phyloP scores from a whole-genome alignment of 2,888 invertebrate species.

The Conchocele bisecta region DNA sequence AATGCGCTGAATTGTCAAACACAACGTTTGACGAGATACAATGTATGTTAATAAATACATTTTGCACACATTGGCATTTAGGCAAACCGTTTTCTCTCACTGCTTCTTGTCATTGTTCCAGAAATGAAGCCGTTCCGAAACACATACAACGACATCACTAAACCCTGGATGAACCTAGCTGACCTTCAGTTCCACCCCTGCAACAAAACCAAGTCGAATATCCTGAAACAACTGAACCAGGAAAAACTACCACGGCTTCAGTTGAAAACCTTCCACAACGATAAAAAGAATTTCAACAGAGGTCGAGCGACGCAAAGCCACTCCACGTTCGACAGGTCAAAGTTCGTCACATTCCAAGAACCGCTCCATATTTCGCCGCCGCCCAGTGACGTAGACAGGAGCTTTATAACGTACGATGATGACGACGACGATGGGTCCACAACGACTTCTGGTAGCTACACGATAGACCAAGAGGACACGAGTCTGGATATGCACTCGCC shows the following conservation, averaged over 20 bases:
- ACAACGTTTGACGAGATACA: too few relatives aligned
- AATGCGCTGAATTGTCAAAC: too few relatives aligned
- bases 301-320: slow-evolving; percentile 43
- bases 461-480: slow-evolving; percentile 62
- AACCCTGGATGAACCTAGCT: slow-evolving; percentile 54
- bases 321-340: slow-evolving; percentile 25
- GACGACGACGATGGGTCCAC: slow-evolving; percentile 65
- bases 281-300: slow-evolving; percentile 14
- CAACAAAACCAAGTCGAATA: slow-evolving; percentile 24
- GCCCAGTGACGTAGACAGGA: slow-evolving; percentile 46
- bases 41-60: too few relatives aligned
- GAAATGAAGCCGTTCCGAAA: slow-evolving; percentile 31
- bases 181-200: slow-evolving; percentile 44
- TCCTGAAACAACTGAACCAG: slow-evolving; percentile 48
- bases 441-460: slow-evolving; percentile 68
- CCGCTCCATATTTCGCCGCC: slow-evolving; percentile 35
- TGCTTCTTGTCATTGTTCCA: too few relatives aligned
- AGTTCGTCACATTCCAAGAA: slow-evolving; percentile 38
- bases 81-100: too few relatives aligned
- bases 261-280: slow-evolving; percentile 35
- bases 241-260: slow-evolving; percentile 49
- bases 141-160: slow-evolving; percentile 24
- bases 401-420: slow-evolving; percentile 58
- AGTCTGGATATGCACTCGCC: slow-evolving; percentile 45
- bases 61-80: too few relatives aligned